These are phyloP conservation scores for Anisognathus igniventris DNA, from an alignment of 2,797 vertebrate genomes.

Conservation along the genomic window DNA sequence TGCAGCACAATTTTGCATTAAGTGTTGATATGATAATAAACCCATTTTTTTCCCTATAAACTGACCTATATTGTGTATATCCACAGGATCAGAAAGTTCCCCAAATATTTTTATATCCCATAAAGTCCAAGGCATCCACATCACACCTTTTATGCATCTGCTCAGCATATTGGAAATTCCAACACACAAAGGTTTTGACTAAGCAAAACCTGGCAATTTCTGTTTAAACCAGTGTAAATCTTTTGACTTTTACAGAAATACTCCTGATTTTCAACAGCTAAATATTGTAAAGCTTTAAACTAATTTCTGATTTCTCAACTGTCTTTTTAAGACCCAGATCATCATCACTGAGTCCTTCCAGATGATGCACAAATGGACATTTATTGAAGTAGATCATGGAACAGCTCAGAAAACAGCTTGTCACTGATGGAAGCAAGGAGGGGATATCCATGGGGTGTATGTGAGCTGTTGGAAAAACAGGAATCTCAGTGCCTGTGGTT, in stretches of 20 bases:
- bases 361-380: not conserved
- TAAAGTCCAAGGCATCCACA: not conserved
- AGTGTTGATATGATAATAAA: not conserved
- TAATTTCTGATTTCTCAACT: not conserved
- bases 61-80: not conserved
- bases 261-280: not conserved
- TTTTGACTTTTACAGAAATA: not conserved
- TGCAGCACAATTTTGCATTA: not conserved
- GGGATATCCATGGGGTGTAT: fast-evolving
- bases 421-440: not conserved
- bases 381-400: not conserved
- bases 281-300: not conserved
- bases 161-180: not conserved
- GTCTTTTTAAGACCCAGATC: not conserved
- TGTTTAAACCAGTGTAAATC: not conserved
- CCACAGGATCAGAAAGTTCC: not conserved
- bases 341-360: not conserved
- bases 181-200: not conserved
- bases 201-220: not conserved
- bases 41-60: not conserved
- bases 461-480: not conserved
- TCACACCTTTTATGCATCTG: not conserved
- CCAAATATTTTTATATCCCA: not conserved
- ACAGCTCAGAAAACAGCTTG: not conserved
- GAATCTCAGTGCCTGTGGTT: not conserved